These are phyloP conservation scores for Stenolophus ochropezus DNA, from an alignment of 2,888 invertebrate species.

Conservation along the genomic window DNA sequence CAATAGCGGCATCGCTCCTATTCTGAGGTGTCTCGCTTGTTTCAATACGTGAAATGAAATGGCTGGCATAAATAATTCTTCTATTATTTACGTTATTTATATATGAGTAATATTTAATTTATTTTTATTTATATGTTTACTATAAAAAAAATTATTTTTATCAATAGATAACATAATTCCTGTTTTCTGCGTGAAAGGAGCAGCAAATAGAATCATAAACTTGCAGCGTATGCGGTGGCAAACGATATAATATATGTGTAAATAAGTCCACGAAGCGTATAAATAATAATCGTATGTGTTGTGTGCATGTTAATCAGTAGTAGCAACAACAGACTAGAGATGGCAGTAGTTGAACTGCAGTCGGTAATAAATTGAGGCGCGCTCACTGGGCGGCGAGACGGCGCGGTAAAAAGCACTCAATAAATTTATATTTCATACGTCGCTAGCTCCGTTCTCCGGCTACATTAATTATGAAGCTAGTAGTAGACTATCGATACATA, in stretches of 20 bases:
- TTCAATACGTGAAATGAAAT: too few species aligned
- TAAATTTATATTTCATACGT: conserved; percentile 60
- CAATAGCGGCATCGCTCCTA: too few species aligned
- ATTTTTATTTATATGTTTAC: too few species aligned
- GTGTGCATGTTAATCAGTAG: neutral
- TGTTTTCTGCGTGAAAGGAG: too few species aligned
- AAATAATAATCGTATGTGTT: neutral
- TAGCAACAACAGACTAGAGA: neutral
- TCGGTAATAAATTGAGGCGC: conserved; percentile 46
- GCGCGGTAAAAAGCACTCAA: conserved; percentile 59
- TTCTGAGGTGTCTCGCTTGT: too few species aligned
- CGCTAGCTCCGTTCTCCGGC: conserved; percentile 46
- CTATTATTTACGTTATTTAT: too few species aligned
- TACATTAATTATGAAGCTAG: conserved; percentile 58
- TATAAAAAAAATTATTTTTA: too few species aligned
- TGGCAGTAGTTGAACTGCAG: conserved; percentile 20
- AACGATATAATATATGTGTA: neutral
- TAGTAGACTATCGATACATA: conserved; percentile 56
- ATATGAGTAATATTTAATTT: too few species aligned
- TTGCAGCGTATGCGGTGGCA: neutral
- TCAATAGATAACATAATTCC: too few species aligned
- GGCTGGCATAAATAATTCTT: too few species aligned
- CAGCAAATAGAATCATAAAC: too few species aligned
- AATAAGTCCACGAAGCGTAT: neutral
- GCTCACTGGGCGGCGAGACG: conserved; percentile 46